These are phyloP conservation scores for Sitodiplosis mosellana DNA, from an alignment of 1,140 invertebrate genomes.

Conservation along the genomic window DNA sequence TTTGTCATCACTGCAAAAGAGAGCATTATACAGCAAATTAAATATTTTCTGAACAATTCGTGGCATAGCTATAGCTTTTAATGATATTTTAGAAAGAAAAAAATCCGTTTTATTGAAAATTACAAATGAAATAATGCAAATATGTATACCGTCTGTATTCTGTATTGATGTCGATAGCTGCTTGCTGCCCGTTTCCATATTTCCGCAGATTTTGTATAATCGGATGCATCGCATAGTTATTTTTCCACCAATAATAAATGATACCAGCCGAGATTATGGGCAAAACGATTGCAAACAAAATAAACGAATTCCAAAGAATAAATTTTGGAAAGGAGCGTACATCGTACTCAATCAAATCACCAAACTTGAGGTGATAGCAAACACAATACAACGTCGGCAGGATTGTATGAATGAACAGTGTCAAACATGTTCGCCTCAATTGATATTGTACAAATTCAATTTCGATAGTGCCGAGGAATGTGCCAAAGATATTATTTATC, in stretches of 20 bases:
- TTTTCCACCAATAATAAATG: constrained; percentile 42
- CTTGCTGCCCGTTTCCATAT: constrained; percentile 41
- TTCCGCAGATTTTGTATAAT: constrained; percentile 42
- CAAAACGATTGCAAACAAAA: constrained; percentile 20
- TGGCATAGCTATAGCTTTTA: too few relatives aligned
- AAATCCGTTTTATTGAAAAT: constrained; percentile 2
- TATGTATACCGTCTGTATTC: constrained; percentile 37
- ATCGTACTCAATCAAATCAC: constrained; percentile 23
- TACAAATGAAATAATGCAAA: constrained; percentile 1
- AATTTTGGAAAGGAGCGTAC: constrained; percentile 13
- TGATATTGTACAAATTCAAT: constrained; percentile 53
- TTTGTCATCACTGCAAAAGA: constrained; percentile 47
- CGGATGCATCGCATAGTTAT: constrained; percentile 55
- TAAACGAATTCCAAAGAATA: constrained; percentile 23
- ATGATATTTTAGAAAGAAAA: constrained; percentile 6
- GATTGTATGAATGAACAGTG: constrained; percentile 43
- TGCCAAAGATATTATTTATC: constrained; percentile 42
- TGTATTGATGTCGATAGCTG: constrained; percentile 53
- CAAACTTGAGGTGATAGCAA: constrained; percentile 29
- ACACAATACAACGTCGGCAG: constrained; percentile 49
- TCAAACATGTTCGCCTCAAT: constrained; percentile 43
- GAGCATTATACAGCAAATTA: constrained; percentile 6
- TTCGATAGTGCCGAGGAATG: constrained; percentile 44
- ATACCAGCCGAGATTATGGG: constrained; percentile 23
- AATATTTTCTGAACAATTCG: too few relatives aligned